Evolutionary conservation across 2,888 invertebrate genomes (phyloP), one percentile per base, ranked within the genome.

Genomic region (Xiphydria camelus): DNA sequence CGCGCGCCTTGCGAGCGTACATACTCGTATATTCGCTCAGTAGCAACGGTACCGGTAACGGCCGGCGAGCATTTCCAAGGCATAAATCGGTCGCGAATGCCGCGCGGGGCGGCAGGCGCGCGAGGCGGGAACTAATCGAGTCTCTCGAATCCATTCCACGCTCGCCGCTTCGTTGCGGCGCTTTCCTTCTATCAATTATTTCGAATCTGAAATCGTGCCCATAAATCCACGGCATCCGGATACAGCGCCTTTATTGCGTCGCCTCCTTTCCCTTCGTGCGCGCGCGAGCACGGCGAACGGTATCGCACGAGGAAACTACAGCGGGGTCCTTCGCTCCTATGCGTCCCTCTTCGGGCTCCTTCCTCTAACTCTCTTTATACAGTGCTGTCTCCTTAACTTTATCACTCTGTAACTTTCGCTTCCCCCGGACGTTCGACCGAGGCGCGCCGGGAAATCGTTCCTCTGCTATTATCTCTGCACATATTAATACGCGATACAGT

Each of bases 111-210:
- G 48, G 47, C 48, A 48, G 48, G n/a, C n/a, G n/a, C n/a, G 51
- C 42, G 49, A 51, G 49, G 46, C 51, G 49, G 51, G 45, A 49
- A 51, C 45, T 46, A 49, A 41, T 51, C 51, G 51, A 35, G 47
- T 41, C 33, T 17, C 38, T 39, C 38, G 45, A 51, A 45, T 42
- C 38, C 51, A 43, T 45, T 49, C 43, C 37, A 34, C 45, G n/a
- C n/a, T n/a, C n/a, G 49, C 41, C 37, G 43, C 32, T 47, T 47
- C 47, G 29, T 47, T 45, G 29, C 38, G 31, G 43, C n/a, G n/a
- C n/a, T 51, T 49, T 59, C 59, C 65, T 56, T 58, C 58, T 63
- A 61, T 62, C 62, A 58, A 63, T 66, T 62, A 63, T 62, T 62
- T 61, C 59, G 54, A 55, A 63, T 60, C 57, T 57, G 35, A 52